Base-by-base conservation (phyloP, 1,140 invertebrate genomes). In the Vollenhovia emeryi region DNA sequence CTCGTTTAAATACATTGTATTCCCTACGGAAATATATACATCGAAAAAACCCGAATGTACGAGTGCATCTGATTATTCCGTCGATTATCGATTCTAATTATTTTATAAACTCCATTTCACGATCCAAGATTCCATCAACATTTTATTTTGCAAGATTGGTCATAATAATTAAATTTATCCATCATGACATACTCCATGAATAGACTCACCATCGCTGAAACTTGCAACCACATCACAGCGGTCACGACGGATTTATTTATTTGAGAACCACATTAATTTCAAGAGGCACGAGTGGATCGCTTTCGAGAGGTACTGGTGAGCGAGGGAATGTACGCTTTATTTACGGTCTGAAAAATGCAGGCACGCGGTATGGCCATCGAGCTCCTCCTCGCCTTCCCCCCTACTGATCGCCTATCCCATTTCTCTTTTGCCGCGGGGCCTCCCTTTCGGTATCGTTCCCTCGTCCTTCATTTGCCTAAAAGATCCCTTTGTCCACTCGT, bases 401-500 rank as follows among this genome's bases (percentile, higher is more conserved):
- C 48, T 18, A 24, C 50, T 45, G 73, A 89, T 87, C 85, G 85
- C 59, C 88, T 90, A 89, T 90, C 85, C 80, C 85, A 87, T 90
- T 90, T 90, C 88, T 90, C 88, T 90, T 89, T 90, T 57, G 88
- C 87, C 88, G 85, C 57, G 69, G 85, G 85, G 45, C 62, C 57
- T 64, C 84, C 82, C 78, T 75, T 62, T 79, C 71, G 71, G 76
- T 87, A 60, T 89, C 88, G 86, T 87, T 83, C 89, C 88, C 88
- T 84, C 86, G 86, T 86, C 71, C 88, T 90, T 90, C 89, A 90
- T 90, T 90, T 90, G 88, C 89, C 89, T 90, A 90, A 90, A 90
- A 90, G 89, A 90, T 84, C 88, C 86, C 89, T 90, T 90, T 90
- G 89, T 90, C 88, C 89, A 87, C 89, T 90, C 86, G 83, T 90